Base-by-base conservation (phyloP, 2,797 vertebrate genomes). In the Linurgus olivaceus region DNA sequence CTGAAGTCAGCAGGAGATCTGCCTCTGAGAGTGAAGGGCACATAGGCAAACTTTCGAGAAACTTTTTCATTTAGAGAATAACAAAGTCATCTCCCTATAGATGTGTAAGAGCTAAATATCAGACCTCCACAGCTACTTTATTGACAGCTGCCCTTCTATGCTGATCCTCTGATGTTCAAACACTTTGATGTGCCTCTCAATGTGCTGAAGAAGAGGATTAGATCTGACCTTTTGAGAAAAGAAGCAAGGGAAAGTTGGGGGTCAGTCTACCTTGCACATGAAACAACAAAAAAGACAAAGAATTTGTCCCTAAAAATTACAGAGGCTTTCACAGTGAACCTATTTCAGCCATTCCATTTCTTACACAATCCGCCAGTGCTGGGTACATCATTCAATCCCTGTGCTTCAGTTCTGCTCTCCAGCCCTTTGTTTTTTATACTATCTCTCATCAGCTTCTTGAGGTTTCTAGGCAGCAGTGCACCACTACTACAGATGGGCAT, bases 81-180 rank as follows among this genome's bases (percentile, higher is more conserved):
- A 75, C 45, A 26, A 80, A 90, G n/a, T 50, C 3, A 5, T 74
- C 75, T 83, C 45, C 50, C 18, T 50, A 17, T 51, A 74, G 59
- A 80, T 67, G 58, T 44, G 58, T 47, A 81, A 90, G 18, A 86
- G 31, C 26, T 78, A 88, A 86, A 50, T 74, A 84, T 40, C 66
- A 92, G 61, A 65, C 58, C 86, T n/a, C 44, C 74, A 62, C 86
- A 77, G 73, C 79, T 61, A 50, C 68, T 52, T 77, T 50, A 79
- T 65, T 83, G 88, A 61, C 68, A 94, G 68, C 28, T 88, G 75
- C 82, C 79, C 42, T 92, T 76, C 86, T 61, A 20, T 21, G n/a
- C 50, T 11, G 52, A 90, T 84, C 57, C 70, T 50, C 52, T 26
- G 44, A 65, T 38, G 45, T 50, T 65, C 7, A 18, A 63, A 79